These are phyloP conservation scores for Brachylomia viminalis DNA, from an alignment of 2,888 invertebrate genomes.

Conservation along the genomic window DNA sequence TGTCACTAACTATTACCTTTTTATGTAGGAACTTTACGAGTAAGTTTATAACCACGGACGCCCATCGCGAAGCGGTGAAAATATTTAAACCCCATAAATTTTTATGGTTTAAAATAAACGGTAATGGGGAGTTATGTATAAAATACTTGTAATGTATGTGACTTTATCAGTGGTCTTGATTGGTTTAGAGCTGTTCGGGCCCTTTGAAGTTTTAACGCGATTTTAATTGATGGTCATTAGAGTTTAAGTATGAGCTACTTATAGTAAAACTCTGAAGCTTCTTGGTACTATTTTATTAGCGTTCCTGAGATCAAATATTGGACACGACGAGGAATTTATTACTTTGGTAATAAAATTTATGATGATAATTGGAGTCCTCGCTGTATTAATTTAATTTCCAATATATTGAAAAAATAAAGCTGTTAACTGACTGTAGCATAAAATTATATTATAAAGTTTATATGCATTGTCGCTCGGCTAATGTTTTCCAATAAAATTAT, in stretches of 20 bases:
- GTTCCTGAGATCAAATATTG: slow-evolving; percentile 51
- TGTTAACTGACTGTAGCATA: background rate
- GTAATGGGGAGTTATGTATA: slow-evolving; percentile 79
- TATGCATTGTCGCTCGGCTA: background rate
- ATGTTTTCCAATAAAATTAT: slow-evolving; percentile 29
- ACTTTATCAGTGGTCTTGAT: slow-evolving; percentile 78
- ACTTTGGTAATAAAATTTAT: slow-evolving; percentile 35
- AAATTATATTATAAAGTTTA: slow-evolving; percentile 9
- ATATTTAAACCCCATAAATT: slow-evolving; percentile 86
- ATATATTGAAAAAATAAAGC: slow-evolving; percentile 24
- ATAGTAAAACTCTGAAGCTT: slow-evolving; percentile 48
- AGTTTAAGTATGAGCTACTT: slow-evolving; percentile 66
- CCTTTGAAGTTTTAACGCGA: slow-evolving; percentile 76
- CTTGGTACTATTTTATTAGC: slow-evolving; percentile 50
- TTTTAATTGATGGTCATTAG: slow-evolving; percentile 74
- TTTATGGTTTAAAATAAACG: slow-evolving; percentile 82
- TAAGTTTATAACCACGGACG: slow-evolving; percentile 71
- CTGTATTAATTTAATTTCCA: slow-evolving; percentile 11
- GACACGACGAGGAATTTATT: slow-evolving; percentile 34
- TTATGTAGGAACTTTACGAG: slow-evolving; percentile 74
- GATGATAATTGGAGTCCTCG: slow-evolving; percentile 22
- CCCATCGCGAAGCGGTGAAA: slow-evolving; percentile 80
- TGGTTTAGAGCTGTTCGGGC: slow-evolving; percentile 74
- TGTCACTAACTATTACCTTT: slow-evolving; percentile 79
- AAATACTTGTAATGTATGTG: slow-evolving; percentile 77